Base-by-base conservation (phyloP, 2,797 vertebrate genomes). In the Australoheros facetus region DNA sequence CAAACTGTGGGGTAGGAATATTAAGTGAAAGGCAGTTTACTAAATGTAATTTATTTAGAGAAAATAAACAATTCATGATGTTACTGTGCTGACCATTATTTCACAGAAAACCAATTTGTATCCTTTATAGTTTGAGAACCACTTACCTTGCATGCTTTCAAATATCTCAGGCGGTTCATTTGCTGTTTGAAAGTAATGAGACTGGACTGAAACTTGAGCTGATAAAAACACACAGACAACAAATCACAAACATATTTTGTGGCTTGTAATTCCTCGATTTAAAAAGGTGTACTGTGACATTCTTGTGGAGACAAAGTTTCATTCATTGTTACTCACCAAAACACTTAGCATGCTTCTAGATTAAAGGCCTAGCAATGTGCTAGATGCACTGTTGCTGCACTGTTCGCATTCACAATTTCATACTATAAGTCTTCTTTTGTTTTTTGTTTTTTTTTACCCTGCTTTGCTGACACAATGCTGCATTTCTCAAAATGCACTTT, bases 281-380 rank as follows among this genome's bases (percentile, higher is more conserved):
- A 42, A 21, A 21, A 42, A 62, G 21, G 9, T 42, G 4, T 26
- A 0, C 37, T 42, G 37, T 62, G 59, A 62, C 26, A 21, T 26
- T 64, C 37, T 64, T 64, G 37, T 64, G 60, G 37, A 64, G 21
- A 45, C 21, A 26, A 62, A 17, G 0, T 64, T 48, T 64, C 21
- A 10, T 8, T 45, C 13, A 26, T 39, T 0, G 60, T 45, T 64
- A 26, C 21, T 0, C 23, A 64, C 21, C 60, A 17, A 42, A 64
- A 21, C 37, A 64, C 13, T 64, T 5, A 32, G 21, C 23, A 45
- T 64, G 37, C 37, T 64, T 21, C 37, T 16, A 45, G 10, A 42
- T 42, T 1, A 26, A 45, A 45, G 23, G 14, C 3, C 60, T 45
- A 45, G 21, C 0, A 45, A 64, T 45, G 37, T 64, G 4, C 37